Conservation (phyloP, 2,797 vertebrate species). For the Tenualosa thibaudeaui region DNA sequence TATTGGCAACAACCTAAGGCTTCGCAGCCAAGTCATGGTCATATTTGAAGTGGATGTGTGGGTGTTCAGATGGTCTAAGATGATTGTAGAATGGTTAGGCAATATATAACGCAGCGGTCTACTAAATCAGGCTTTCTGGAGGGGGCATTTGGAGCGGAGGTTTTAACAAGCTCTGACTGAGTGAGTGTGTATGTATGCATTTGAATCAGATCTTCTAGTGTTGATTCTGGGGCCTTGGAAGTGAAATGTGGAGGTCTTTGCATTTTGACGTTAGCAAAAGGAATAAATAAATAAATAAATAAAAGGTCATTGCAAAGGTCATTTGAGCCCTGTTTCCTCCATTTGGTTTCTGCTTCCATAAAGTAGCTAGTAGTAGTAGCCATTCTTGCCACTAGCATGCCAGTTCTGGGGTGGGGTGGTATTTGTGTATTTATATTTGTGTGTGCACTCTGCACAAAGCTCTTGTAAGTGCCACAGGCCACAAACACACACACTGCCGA, state of each 20-base stretch:
- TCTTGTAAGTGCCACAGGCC: not conserved
- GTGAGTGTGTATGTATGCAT: not conserved
- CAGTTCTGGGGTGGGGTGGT: too few relatives aligned
- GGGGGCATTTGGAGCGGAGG: not conserved
- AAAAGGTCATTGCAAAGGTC: too few relatives aligned
- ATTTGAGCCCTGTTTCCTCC: too few relatives aligned
- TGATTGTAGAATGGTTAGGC: not conserved
- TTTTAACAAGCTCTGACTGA: not conserved
- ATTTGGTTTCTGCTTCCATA: too few relatives aligned
- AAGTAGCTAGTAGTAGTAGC: too few relatives aligned
- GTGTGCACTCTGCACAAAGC: not conserved
- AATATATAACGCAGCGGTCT: not conserved
- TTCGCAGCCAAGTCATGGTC: not conserved
- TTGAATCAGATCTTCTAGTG: not conserved
- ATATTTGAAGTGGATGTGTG: constrained; percentile 8
- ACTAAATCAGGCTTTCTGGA: not conserved
- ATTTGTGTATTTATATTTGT: not conserved
- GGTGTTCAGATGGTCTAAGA: constrained; percentile 5
- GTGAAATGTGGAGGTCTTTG: too few relatives aligned
- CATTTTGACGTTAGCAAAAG: too few relatives aligned
- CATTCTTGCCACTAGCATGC: too few relatives aligned
- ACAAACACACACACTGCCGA: not conserved
- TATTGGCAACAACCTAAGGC: not conserved
- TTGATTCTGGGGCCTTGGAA: not conserved
- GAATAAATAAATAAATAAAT: too few relatives aligned